Evolutionary conservation across 2,113 vertebrate genomes (phyloP).

Genomic region (Elaphurus davidianus): DNA sequence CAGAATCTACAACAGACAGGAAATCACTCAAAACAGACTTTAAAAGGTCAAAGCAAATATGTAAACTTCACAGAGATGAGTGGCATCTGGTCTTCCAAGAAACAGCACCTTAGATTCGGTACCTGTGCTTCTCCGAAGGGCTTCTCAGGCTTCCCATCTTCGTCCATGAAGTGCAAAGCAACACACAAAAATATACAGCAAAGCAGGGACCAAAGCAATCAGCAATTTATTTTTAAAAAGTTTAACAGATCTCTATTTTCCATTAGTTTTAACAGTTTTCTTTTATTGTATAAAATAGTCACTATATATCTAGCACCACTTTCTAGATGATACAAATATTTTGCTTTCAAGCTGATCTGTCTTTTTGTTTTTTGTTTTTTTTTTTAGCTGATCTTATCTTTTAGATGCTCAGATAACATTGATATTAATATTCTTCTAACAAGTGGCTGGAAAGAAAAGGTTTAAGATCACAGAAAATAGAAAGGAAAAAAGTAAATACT

Average conservation of each 20-base stretch:
- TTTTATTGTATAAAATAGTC: background rate
- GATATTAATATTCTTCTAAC: background rate
- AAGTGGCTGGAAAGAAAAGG: background rate
- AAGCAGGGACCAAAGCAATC: background rate
- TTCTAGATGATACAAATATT: background rate
- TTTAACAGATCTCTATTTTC: background rate
- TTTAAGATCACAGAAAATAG: background rate
- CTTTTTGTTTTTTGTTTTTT: rapidly evolving
- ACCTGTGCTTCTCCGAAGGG: background rate
- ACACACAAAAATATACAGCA: background rate
- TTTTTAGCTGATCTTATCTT: background rate
- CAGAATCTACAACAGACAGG: background rate
- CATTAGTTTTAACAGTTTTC: background rate
- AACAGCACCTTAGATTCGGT: background rate
- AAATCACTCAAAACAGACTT: background rate
- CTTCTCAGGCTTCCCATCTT: background rate
- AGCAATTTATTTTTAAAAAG: background rate
- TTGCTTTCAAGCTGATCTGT: background rate
- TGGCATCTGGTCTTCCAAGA: background rate
- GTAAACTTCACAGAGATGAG: background rate
- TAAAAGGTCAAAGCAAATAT: background rate
- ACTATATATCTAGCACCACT: background rate
- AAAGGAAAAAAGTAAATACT: background rate
- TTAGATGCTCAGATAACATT: background rate
- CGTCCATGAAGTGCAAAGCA: background rate